Evolutionary conservation across 2,113 vertebrate genomes (phyloP).

Genomic region (Bufo gargarizans): DNA sequence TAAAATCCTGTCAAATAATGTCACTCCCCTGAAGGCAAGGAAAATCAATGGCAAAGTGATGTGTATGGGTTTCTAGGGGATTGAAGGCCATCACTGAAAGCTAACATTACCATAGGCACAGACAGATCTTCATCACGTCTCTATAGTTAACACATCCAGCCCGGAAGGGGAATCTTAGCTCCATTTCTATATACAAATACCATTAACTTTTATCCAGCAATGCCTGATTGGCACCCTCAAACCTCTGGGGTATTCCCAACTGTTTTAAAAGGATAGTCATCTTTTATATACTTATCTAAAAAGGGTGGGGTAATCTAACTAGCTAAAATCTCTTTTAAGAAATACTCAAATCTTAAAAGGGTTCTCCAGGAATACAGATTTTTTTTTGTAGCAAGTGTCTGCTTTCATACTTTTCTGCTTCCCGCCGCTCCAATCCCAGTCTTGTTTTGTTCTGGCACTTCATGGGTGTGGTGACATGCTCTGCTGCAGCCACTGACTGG

Average conservation of each 20-base stretch:
- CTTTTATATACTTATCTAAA: too few relatives aligned
- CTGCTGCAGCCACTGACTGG: too few relatives aligned
- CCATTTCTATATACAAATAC: not conserved
- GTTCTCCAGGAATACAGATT: too few relatives aligned
- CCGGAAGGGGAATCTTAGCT: not conserved
- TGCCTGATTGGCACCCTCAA: not conserved
- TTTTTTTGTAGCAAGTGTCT: too few relatives aligned
- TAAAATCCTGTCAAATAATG: slow-evolving; percentile 37
- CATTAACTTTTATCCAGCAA: not conserved
- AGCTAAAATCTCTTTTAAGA: not conserved
- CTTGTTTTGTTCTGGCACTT: too few relatives aligned
- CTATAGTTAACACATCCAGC: not conserved
- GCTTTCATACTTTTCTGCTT: too few relatives aligned
- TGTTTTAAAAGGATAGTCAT: too few relatives aligned
- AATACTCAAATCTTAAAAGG: too few relatives aligned
- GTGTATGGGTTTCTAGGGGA: not conserved
- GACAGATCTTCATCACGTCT: not conserved
- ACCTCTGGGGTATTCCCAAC: not conserved
- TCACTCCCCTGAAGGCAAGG: slow-evolving; percentile 24
- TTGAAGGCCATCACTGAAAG: slow-evolving; percentile 9
- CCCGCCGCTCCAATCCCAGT: too few relatives aligned
- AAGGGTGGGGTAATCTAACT: not conserved
- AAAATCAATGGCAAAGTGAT: slow-evolving; percentile 7
- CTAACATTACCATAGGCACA: slow-evolving; percentile 14
- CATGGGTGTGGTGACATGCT: too few relatives aligned